phyloP scores from a whole-genome alignment of 2,888 invertebrate genomes.

The Netelia inedita region DNA sequence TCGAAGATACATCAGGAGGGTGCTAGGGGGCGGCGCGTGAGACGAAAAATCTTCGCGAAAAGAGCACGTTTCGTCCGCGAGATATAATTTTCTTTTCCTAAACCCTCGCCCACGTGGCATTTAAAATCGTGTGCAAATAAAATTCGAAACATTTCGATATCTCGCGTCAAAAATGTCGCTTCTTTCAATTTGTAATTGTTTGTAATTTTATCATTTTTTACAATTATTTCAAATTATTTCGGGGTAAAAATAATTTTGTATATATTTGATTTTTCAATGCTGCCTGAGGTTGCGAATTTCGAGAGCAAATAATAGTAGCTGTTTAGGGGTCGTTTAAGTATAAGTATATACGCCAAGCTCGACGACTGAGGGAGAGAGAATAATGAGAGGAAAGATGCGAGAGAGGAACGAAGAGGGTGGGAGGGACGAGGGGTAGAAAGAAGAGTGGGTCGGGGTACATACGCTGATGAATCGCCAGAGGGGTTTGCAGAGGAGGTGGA shows the following conservation, averaged over 20 bases:
- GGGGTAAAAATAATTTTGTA: too few relatives aligned
- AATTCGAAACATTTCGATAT: too few relatives aligned
- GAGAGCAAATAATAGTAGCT: too few relatives aligned
- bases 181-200: too few relatives aligned
- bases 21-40: background rate
- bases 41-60: background rate
- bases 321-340: background rate
- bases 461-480: conserved; percentile 52
- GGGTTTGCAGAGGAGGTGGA: conserved; percentile 40
- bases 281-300: too few relatives aligned
- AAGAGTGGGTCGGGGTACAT: conserved; percentile 39
- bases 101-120: too few relatives aligned
- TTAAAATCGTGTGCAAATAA: too few relatives aligned
- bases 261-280: too few relatives aligned
- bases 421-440: conserved; percentile 1
- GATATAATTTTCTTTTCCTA: background rate
- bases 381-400: conserved; percentile 12
- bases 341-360: background rate
- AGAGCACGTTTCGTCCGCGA: background rate
- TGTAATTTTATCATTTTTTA: too few relatives aligned
- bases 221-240: too few relatives aligned
- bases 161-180: too few relatives aligned
- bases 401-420: background rate
- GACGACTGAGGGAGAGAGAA: conserved; percentile 25
- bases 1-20: background rate